Base-by-base conservation (phyloP, 2,797 vertebrate genomes). In the Orientallactaga sibirica region DNA sequence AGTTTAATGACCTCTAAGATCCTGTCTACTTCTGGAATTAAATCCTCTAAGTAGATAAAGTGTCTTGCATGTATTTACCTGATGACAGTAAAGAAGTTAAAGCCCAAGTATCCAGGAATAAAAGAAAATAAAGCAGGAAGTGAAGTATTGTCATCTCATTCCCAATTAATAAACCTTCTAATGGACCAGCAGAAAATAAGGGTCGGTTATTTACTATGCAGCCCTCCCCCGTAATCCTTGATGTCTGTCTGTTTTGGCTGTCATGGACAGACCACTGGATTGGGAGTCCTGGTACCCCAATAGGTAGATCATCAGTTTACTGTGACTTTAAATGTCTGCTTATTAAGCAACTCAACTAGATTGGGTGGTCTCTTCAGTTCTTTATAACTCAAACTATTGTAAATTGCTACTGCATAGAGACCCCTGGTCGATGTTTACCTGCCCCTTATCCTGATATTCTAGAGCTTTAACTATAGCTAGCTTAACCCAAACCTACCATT, bases 281-380 rank as follows among this genome's bases (percentile, higher is more conserved):
- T 87, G 11, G 11, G 48, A 91, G 43, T 87, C 88, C 43, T 48
- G 5, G 43, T 48, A 48, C 43, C 43, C 43, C 8, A 48, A 48
- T 48, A 48, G 14, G 55, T 12, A 55, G 55, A 55, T 55, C 14
- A 55, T 55, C 55, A 55, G 2, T 55, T 84, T 87, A 88, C n/a
- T 86, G 27, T 88, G 58, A 88, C 78, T 95, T 92, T 92, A 70
- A 94, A 64, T 58, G 64, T 95, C 55, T 94, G 41, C 75, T 93
- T 64, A 61, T 33, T 94, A 86, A 88, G 66, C 88, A 94, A 37
- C 70, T 80, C 64, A 81, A 67, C 29, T 93, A 92, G 70, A 91
- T 89, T 87, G 64, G 79, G 79, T 93, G 29, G 73, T 91, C 77
- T 93, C 52, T 75, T 61, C 89, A 87, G 66, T 91, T 43, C 71